Conservation (phyloP, 2,113 vertebrate species). For the Hemiscyllium ocellatum region DNA sequence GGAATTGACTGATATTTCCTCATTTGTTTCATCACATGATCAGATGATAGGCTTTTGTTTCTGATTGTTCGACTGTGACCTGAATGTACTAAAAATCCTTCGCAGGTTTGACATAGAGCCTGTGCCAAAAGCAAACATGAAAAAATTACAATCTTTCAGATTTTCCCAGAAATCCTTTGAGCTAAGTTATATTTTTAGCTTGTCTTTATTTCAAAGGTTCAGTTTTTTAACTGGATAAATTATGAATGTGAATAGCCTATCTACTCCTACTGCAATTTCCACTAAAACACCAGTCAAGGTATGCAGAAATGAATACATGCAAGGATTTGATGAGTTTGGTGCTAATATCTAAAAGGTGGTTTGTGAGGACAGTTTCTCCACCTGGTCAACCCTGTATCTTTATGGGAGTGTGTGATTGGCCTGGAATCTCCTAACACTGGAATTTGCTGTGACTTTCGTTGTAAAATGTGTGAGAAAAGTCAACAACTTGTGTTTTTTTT, state of each 20-base stretch:
- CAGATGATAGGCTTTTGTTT: conserved; percentile 4
- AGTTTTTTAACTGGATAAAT: background rate
- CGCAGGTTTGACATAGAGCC: no score
- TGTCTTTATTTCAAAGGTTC: background rate
- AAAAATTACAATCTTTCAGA: background rate
- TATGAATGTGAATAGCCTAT: background rate
- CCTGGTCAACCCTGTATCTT: background rate
- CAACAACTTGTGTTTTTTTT: no score
- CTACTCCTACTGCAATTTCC: background rate
- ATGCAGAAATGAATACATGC: background rate
- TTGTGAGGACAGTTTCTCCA: background rate
- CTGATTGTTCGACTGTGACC: background rate
- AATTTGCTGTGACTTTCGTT: background rate
- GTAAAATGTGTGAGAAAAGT: background rate
- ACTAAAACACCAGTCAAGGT: background rate
- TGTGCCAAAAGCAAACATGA: conserved; percentile 6
- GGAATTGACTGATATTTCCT: background rate
- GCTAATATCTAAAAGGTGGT: background rate
- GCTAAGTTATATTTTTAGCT: conserved; percentile 5
- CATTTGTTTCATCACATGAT: background rate
- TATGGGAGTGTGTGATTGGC: background rate
- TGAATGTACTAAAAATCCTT: background rate
- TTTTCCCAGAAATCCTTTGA: background rate
- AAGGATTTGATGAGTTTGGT: background rate
- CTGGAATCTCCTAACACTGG: background rate